Base-by-base conservation (phyloP, 2,113 vertebrate genomes). In the Poeciliopsis occidentalis region DNA sequence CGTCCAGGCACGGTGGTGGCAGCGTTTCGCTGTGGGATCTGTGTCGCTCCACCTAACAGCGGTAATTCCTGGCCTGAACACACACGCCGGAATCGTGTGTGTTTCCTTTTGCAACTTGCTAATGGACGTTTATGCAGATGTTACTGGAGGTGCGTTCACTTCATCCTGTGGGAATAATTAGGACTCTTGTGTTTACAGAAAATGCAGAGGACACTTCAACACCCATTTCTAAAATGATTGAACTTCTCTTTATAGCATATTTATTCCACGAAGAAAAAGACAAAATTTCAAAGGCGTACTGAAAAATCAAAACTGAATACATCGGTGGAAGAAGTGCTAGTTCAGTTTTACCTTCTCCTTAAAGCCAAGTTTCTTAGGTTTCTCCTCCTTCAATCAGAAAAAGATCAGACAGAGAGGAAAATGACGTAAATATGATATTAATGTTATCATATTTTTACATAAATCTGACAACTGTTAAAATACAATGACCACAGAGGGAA, bases 371-470 rank as follows among this genome's bases (percentile, higher is more conserved):
- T 60, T 88, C 79, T 89, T 92, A 0, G 62, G 65, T 71, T 92
- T 94, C 61, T 92, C 90, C 68, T 90, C 89, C 94, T 95, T 79
- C 30, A 41, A 0, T 66, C 44, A 64, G 54, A 80, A 62, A 54
- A 31, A n/a, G 79, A 13, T 69, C n/a, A 62, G 13, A 67, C 26
- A 29, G 15, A 64, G 4, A 69, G 19, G 37, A 10, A 67, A n/a
- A 72, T 6, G 66, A 67, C 60, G 3, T 37, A 37, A 37, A 37
- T 3, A 12, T 37, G 34, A 37, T 37, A 37, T 37, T 37, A 37
- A 37, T 37, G 10, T 37, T 37, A 37, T 34, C 34, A 34, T 37
- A 12, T 37, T 37, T 11, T 12, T 37, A 11, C 10, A 37, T 37
- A 12, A 37, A 37, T 37, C 34, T 34, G 32, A 34, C 7, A 8